These are phyloP conservation scores for Agrotis clavis DNA, from an alignment of 2,888 invertebrate genomes.

Conservation along the genomic window DNA sequence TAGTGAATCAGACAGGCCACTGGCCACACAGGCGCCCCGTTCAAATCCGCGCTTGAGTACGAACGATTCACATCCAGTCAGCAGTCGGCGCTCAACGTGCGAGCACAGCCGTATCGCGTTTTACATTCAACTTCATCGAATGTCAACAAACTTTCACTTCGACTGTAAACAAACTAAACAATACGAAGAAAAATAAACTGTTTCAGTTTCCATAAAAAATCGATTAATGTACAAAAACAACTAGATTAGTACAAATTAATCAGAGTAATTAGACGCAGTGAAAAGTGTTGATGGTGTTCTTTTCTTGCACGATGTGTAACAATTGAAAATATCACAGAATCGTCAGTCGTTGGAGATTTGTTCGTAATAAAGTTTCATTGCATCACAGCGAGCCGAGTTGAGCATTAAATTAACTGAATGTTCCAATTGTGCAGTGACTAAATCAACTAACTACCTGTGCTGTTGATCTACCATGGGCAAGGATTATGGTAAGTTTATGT, in stretches of 20 bases:
- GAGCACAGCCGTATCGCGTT: conserved; percentile 31
- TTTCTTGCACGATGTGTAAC: conserved; percentile 45
- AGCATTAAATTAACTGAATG: conserved; percentile 54
- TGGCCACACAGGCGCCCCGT: conserved; percentile 40
- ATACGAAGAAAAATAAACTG: conserved; percentile 16
- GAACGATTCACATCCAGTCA: conserved; percentile 46
- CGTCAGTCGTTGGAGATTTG: conserved; percentile 45
- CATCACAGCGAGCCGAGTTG: conserved; percentile 36
- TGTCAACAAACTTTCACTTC: conserved; percentile 67
- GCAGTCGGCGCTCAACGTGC: conserved; percentile 44
- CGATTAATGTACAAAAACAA: conserved; percentile 13
- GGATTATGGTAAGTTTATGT: conserved; percentile 79
- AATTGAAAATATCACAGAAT: conserved; percentile 58
- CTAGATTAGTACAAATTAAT: conserved; percentile 13
- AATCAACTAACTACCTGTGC: conserved; percentile 39
- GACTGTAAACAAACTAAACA: conserved; percentile 54
- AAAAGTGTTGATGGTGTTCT: conserved; percentile 49
- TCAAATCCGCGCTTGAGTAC: not conserved
- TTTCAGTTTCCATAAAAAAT: conserved; percentile 6
- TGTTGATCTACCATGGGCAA: conserved; percentile 75
- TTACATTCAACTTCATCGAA: conserved; percentile 26
- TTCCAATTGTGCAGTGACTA: conserved; percentile 58
- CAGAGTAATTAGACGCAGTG: conserved; percentile 46
- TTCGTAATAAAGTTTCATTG: conserved; percentile 43
- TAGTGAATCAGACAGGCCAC: conserved; percentile 60